Conservation (phyloP, 2,888 invertebrate genomes). For the Plebejus anna region DNA sequence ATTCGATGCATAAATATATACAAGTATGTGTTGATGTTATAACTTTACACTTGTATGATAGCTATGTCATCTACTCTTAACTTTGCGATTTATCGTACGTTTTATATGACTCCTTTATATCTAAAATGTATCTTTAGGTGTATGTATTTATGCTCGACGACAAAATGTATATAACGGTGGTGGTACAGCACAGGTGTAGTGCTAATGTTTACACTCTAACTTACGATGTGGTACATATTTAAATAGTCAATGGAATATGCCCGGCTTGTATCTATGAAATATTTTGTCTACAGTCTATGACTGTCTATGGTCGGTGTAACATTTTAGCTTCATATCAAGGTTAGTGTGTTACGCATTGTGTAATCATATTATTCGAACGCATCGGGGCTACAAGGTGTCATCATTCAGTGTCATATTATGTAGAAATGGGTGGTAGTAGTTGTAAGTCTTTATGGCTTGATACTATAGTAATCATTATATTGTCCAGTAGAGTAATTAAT, state of each 20-base stretch:
- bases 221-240: background rate
- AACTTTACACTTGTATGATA: background rate
- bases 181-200: constrained; percentile 23
- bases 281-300: constrained; percentile 27
- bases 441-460: constrained; percentile 13
- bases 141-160: constrained; percentile 26
- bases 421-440: background rate
- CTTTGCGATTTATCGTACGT: background rate
- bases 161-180: constrained; percentile 19
- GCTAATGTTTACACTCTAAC: constrained; percentile 29
- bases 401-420: constrained; percentile 52
- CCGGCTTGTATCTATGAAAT: constrained; percentile 5
- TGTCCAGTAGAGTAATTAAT: constrained; percentile 18
- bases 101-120: background rate
- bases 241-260: background rate
- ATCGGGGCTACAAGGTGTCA: constrained; percentile 39
- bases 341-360: constrained; percentile 43
- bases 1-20: constrained; percentile 28
- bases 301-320: constrained; percentile 34
- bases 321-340: constrained; percentile 41
- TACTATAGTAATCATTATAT: background rate
- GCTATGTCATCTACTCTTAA: background rate
- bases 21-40: background rate
- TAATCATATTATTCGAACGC: constrained; percentile 21
- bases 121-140: background rate